Evolutionary conservation across 2,113 vertebrate genomes (phyloP), one percentile per base, ranked within the genome.

Genomic region (Morone saxatilis): DNA sequence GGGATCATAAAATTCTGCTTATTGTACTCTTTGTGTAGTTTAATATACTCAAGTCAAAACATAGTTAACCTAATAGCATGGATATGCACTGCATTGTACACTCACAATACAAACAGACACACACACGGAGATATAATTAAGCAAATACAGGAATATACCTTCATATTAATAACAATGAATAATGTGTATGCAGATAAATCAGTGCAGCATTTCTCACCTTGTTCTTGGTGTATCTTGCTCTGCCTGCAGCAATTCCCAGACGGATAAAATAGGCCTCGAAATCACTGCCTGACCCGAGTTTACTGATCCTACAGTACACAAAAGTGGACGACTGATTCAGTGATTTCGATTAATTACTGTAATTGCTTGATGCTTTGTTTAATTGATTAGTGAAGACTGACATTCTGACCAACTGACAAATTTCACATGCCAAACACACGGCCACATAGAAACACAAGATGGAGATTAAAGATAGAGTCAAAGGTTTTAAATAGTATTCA

Each of bases 261-360:
- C 98, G 94, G 91, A 99, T 98, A 74, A 99, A 99, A 85, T 96
- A 99, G 48, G 96, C 97, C 90, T 99, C 98, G 85, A 99, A 99
- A 93, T 99, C 98, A 88, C 98, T 99, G 85, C 98, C 98, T 71
- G 98, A 99, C 68, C 98, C 98, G 4, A 99, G 94, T 81, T 99
- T 99, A 92, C 95, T 99, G 94, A 99, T 98, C 94, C 98, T 99
- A 72, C 12, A 80, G 36, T 6, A 76, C 43, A 80, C 2, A 22
- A 66, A 5, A 59, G 16, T 7, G 12, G 2, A 66, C 8, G 54
- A 77, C 7, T 13, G 4, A 17, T 17, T 56, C 4, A 43, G 6
- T n/a, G n/a, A 31, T 31, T 31, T 31, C 31, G 31, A 4, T 59
- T 5, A 0, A 38, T 50, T 53, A 31, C 31, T 31, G 31, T 31